These are phyloP conservation scores for Tychaedon coryphoeus DNA, from an alignment of 2,113 vertebrate genomes.

Conservation along the genomic window DNA sequence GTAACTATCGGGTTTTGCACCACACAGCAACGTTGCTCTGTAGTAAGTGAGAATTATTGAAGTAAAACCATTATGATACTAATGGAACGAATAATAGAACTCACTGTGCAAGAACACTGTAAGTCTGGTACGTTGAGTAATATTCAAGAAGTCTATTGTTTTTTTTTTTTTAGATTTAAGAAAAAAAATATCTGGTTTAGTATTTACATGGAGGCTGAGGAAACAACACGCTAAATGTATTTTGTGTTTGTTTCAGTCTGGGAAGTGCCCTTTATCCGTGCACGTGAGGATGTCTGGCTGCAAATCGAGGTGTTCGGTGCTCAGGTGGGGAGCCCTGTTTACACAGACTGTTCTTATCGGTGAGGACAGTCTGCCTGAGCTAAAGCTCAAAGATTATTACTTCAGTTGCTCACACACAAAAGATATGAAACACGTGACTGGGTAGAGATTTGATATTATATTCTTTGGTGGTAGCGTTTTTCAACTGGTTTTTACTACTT, in stretches of 20 bases:
- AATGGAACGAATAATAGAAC: not conserved
- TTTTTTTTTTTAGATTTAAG: rapidly evolving
- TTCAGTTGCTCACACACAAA: not conserved
- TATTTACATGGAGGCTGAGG: not conserved
- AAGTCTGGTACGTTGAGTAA: not conserved
- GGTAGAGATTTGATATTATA: not conserved
- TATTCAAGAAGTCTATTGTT: not conserved
- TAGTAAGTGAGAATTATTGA: constrained; percentile 13
- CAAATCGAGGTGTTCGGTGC: not conserved
- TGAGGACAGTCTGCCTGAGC: not conserved
- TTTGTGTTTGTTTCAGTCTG: not conserved
- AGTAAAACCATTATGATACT: not conserved
- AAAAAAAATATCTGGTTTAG: not conserved
- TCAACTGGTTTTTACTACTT: not conserved
- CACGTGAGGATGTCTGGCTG: not conserved
- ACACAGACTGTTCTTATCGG: rapidly evolving
- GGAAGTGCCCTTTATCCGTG: not conserved
- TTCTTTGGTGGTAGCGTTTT: not conserved
- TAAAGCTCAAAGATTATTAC: not conserved
- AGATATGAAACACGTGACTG: rapidly evolving
- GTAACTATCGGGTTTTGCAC: constrained; percentile 10
- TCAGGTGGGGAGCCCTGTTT: not conserved
- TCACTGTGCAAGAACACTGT: not conserved
- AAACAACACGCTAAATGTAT: not conserved
- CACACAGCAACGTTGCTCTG: not conserved